Evolutionary conservation across 2,113 vertebrate species (phyloP), one percentile per base, ranked within the genome.

Genomic region (Oreochromis aureus): DNA sequence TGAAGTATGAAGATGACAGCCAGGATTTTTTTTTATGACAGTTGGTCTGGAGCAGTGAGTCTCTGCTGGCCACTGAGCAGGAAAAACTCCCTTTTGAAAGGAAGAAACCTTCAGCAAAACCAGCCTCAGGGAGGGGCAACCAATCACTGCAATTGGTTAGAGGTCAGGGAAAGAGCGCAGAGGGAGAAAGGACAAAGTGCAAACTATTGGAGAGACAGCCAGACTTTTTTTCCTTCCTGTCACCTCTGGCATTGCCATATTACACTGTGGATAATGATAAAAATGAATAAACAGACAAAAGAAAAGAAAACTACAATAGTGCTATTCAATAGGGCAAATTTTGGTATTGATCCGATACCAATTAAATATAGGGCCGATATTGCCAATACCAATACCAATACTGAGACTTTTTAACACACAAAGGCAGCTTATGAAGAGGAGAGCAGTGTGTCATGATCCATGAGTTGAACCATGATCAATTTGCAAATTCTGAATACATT

Each of bases 51-150:
- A 85, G 44, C 51, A 53, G 5, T 16, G 41, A 58, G 5, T 41
- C 22, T 80, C 81, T 69, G 71, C 39, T 32, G 46, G 86, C 84
- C 13, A 51, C 73, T 16, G 15, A 46, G 83, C 66, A 85, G 81
- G n/a, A 44, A 73, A 73, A 71, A 44, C 66, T 71, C n/a, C 36
- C 39, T 44, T 71, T 71, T 24, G 10, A 71, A 15, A 44, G 66
- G 66, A 44, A 46, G 44, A 71, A 27, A 27, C 22, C 22, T 73
- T 46, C 22, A 46, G 69, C 3, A 73, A 13, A 73, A 46, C 39
- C 39, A 73, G 69, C 22, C 39, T 73, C 39, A 46, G 69, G 13
- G 13, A 27, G 39, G 69, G 39, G 66, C 22, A 48, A 41, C 69
- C 41, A 73, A 27, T 46, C 41, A 10, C 6, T 48, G 22, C 8